Base-by-base conservation (phyloP, 2,797 vertebrate species). In the Schizothorax lantsangensis region DNA sequence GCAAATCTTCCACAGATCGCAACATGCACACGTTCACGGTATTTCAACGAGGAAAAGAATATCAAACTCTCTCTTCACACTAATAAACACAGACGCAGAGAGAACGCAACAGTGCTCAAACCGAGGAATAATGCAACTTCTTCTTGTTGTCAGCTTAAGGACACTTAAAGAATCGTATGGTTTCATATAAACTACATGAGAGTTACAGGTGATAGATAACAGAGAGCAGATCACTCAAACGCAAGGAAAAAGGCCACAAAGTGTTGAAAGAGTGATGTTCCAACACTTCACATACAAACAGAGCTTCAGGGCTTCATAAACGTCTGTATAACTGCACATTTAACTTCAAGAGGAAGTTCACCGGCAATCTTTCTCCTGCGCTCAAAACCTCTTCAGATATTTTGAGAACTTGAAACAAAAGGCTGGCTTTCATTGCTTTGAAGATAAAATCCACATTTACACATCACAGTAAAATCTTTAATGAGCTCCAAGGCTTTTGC, bases 121-220 rank as follows among this genome's bases (percentile, higher is more conserved):
- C 80, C 0, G 10, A 86, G 81, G 21, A 52, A 54, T 21, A 38
- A 81, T 40, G 23, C 49, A 69, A 57, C 84, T 33, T 69, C 15
- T 66, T 38, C 79, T 78, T 78, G 54, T 59, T 59, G 83, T 92
- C 87, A 88, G 89, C 85, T 85, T 96, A 96, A 96, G 96, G 96
- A 95, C 96, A 96, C 96, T 96, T 96, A 92, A 94, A 95, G 33
- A 92, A 93, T 94, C 93, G 94, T 93, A 93, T 94, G 88, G 90
- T 93, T 94, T 93, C 57, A 93, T 91, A 92, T 90, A 85, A 93
- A 93, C 90, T 92, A 81, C 94, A 26, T 73, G 40, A 40, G 33
- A 40, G 38, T 40, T 11, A n/a, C 14, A 79, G 52, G 21, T 81
- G 30, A 81, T 0, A 17, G 26, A 81, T 23, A 68, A 38, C 45